Percentiles rank a stretch among this genome's conserved stretches.
Evolutionary conservation across 2,113 vertebrate genomes (phyloP).

Genomic region (Peucedramus taeniatus): DNA sequence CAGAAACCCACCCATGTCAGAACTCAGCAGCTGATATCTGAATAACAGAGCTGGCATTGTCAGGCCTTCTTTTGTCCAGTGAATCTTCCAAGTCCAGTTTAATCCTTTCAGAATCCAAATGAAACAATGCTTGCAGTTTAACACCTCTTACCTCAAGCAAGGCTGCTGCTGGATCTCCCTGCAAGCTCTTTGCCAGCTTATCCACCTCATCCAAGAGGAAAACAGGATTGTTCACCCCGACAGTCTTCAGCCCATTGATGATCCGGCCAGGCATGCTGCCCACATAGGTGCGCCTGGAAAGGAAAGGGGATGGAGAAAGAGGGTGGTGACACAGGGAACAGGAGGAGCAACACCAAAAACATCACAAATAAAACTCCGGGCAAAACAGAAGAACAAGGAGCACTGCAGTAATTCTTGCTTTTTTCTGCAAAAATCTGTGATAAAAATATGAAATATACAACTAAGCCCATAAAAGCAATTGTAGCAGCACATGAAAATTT

Average conservation of each 20-base stretch:
- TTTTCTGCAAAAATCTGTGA: neutral
- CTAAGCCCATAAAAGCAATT: neutral
- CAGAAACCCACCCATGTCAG: neutral
- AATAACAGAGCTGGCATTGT: neutral
- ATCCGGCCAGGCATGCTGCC: slow-evolving; percentile 98
- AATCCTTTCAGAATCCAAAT: neutral
- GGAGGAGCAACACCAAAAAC: neutral
- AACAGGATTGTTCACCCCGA: slow-evolving; percentile 93
- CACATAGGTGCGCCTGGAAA: slow-evolving; percentile 88
- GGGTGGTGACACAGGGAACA: neutral
- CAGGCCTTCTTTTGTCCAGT: neutral
- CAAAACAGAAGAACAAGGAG: neutral
- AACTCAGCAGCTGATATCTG: neutral
- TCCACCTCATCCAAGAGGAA: slow-evolving; percentile 96
- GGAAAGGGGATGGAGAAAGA: neutral
- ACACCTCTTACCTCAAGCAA: slow-evolving; percentile 87
- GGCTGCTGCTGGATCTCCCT: slow-evolving; percentile 94
- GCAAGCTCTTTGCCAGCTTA: slow-evolving; percentile 93
- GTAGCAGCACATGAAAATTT: neutral
- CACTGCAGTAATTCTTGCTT: neutral
- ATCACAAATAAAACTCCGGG: neutral
- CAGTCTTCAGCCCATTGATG: slow-evolving; percentile 93
- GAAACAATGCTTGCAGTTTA: neutral
- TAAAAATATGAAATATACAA: neutral
- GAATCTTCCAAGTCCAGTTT: neutral